Evolutionary conservation across 1,140 invertebrate genomes (phyloP), one percentile per base, ranked within the genome.

Genomic region (Anadara kagoshimensis): DNA sequence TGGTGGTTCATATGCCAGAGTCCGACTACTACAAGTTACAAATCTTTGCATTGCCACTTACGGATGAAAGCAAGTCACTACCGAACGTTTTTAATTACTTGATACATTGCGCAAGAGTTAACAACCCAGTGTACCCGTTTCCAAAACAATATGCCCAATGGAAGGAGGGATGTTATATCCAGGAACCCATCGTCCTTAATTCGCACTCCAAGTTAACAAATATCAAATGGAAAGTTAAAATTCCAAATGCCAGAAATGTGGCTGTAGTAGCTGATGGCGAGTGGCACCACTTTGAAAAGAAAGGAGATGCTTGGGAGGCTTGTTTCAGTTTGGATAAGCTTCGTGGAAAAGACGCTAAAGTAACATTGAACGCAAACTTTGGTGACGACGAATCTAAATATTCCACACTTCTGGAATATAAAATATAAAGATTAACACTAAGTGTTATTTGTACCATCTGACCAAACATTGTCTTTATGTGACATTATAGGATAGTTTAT

Each of bases 81-180:
- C 86, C 86, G 0, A 86, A 86, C 57, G 87, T 88, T 5, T 87
- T 71, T 78, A 89, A 89, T 75, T 89, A 88, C 66, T 66, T 88
- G 58, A 83, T 89, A 29, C 61, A 86, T 45, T 79, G 80, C 41
- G 73, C 66, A 0, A 57, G 67, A 24, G 70, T 64, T 24, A 29
- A 49, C 26, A 62, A 70, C 10, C 54, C 81, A 0, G 80, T 79
- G 1, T 71, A 76, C 45, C 77, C 82, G 18, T 89, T 79, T 79
- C 87, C 87, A 11, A 83, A 85, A 65, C 87, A 89, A 76, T 89
- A 85, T 70, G 85, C 83, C 16, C 87, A 87, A 53, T 89, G 87
- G 87, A 87, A 88, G 66, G 86, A 89, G n/a, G 87, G 86, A 1
- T 89, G 87, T 66, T 87, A 73, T 73, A 76, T 89, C 14, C 74